Evolutionary conservation across 2,113 vertebrate genomes (phyloP).

Genomic region (Parus major): DNA sequence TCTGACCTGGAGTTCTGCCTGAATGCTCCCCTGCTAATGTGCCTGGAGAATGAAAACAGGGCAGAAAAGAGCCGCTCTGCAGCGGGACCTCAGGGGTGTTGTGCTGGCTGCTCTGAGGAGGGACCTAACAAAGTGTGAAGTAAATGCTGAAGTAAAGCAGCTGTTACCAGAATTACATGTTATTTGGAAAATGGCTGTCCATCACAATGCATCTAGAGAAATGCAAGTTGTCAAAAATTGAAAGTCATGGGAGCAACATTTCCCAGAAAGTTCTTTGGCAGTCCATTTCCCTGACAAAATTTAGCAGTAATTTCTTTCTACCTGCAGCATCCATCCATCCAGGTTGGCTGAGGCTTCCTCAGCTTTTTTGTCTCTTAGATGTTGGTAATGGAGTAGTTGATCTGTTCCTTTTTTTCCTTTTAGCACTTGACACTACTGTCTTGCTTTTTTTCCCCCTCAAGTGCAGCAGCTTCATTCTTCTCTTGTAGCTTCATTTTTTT

Average conservation of each 20-base stretch:
- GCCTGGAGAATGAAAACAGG: not conserved
- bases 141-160: not conserved
- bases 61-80: not conserved
- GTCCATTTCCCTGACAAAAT: not conserved
- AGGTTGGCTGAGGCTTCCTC: not conserved
- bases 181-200: not conserved
- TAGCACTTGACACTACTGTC: not conserved
- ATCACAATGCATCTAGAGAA: not conserved
- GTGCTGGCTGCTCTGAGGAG: not conserved
- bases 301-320: not conserved
- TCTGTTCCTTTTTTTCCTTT: not conserved
- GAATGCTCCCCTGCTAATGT: not conserved
- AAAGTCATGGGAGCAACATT: not conserved
- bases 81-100: accelerated
- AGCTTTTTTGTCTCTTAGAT: not conserved
- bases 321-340: not conserved
- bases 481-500: not conserved
- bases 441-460: not conserved
- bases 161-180: not conserved
- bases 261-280: not conserved
- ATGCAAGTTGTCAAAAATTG: not conserved
- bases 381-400: not conserved
- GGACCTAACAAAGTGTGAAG: not conserved
- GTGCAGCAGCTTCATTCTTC: not conserved
- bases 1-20: not conserved